phyloP scores from a whole-genome alignment of 2,888 invertebrate species.

The Macrosiphum euphorbiae region DNA sequence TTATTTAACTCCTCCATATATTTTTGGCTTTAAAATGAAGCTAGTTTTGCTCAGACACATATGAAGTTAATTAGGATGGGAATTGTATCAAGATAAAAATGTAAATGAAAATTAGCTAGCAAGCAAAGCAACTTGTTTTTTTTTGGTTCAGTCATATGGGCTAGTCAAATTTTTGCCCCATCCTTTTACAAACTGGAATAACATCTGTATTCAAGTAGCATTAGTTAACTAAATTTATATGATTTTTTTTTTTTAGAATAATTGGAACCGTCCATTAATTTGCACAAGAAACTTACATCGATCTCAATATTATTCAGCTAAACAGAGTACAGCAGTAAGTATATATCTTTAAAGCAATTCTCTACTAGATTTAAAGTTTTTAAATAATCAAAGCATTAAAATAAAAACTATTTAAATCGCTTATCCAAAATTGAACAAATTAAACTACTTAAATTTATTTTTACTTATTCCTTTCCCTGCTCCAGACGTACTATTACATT shows the following conservation, averaged over 20 bases:
- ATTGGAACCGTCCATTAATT: slow-evolving; percentile 66
- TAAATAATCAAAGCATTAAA: background rate
- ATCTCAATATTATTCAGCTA: slow-evolving; percentile 37
- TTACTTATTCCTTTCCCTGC: background rate
- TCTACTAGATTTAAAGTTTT: background rate
- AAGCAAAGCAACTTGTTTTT: no score
- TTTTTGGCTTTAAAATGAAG: no score
- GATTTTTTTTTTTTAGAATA: slow-evolving; percentile 65
- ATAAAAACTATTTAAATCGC: background rate
- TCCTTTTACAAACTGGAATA: no score
- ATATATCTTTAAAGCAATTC: background rate
- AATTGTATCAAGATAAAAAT: no score
- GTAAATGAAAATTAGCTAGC: no score
- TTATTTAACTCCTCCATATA: no score
- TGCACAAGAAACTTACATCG: slow-evolving; percentile 69
- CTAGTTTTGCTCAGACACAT: no score
- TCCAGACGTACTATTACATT: no score
- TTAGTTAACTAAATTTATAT: background rate
- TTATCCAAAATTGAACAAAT: background rate
- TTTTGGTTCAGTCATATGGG: no score
- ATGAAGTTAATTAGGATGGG: no score
- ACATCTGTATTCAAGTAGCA: background rate
- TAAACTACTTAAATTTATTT: background rate
- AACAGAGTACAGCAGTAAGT: slow-evolving; percentile 45
- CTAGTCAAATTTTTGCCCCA: background rate